These are phyloP conservation scores for Catocala sponsa DNA, from an alignment of 2,888 invertebrate genomes.

Conservation along the genomic window DNA sequence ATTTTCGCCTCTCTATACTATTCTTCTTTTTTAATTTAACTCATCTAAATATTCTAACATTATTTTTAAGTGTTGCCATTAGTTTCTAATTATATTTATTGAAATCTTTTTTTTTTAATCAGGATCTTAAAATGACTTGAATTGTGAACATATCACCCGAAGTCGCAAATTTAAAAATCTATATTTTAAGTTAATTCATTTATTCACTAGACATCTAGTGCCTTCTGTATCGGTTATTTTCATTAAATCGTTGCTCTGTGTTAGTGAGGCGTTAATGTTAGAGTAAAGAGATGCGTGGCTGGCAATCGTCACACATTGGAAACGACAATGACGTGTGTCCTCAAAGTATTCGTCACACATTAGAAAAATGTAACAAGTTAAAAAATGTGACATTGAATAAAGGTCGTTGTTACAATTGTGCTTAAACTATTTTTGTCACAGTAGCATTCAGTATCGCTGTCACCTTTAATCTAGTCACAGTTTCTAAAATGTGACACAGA, in stretches of 20 bases:
- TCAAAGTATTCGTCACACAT: conserved; percentile 23
- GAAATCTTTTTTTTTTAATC: conserved; percentile 9
- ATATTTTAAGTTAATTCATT: conserved; percentile 31
- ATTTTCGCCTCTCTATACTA: too few relatives aligned
- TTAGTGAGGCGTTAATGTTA: conserved; percentile 76
- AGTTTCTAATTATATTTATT: background rate
- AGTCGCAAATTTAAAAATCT: conserved; percentile 35
- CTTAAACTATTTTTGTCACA: too few relatives aligned
- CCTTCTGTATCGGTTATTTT: conserved; percentile 71
- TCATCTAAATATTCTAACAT: background rate
- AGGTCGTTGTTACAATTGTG: too few relatives aligned
- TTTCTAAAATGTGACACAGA: too few relatives aligned
- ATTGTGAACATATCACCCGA: conserved; percentile 49
- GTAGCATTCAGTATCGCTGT: too few relatives aligned
- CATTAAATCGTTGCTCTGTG: conserved; percentile 73
- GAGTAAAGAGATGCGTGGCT: conserved; percentile 35
- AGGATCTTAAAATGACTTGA: conserved; percentile 53
- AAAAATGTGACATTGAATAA: conserved; percentile 1
- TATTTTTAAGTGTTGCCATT: background rate
- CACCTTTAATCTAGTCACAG: too few relatives aligned
- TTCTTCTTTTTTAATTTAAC: background rate
- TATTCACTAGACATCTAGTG: conserved; percentile 83
- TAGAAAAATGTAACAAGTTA: conserved; percentile 14
- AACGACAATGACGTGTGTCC: conserved; percentile 19
- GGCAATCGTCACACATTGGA: conserved; percentile 38